These are phyloP conservation scores for Nycticryphes semicollaris DNA, from an alignment of 2,113 vertebrate genomes.

Conservation along the genomic window DNA sequence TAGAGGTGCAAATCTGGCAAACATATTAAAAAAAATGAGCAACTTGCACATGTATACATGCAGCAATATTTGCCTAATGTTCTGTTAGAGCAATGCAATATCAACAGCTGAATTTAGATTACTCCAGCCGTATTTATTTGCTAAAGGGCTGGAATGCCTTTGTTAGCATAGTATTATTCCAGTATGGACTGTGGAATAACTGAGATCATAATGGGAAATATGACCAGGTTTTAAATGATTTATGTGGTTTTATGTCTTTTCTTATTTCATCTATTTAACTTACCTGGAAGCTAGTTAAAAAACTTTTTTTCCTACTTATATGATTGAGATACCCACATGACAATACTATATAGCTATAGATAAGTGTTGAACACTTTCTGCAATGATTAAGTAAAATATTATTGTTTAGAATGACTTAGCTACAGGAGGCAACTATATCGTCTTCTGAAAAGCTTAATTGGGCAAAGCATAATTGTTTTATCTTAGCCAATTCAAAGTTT, in stretches of 20 bases:
- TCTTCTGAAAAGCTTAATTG: neutral
- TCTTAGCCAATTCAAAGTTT: neutral
- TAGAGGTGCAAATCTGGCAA: neutral
- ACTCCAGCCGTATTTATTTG: neutral
- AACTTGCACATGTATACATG: neutral
- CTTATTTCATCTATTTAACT: neutral
- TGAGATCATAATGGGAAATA: neutral
- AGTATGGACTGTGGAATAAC: neutral
- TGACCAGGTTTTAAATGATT: neutral
- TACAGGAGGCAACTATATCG: neutral
- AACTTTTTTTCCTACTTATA: neutral
- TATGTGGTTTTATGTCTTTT: neutral
- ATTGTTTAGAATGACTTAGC: neutral
- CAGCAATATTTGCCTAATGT: neutral
- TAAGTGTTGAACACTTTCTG: neutral
- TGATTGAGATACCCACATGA: neutral
- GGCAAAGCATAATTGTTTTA: neutral
- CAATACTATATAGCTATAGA: neutral
- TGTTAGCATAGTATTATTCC: neutral
- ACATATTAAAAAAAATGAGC: neutral
- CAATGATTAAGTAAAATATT: neutral
- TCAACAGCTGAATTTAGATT: neutral
- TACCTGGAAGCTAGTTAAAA: neutral
- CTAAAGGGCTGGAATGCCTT: neutral
- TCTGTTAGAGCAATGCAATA: neutral